Conservation (phyloP, 2,888 invertebrate species). For the Orthonychiurus folsomi region DNA sequence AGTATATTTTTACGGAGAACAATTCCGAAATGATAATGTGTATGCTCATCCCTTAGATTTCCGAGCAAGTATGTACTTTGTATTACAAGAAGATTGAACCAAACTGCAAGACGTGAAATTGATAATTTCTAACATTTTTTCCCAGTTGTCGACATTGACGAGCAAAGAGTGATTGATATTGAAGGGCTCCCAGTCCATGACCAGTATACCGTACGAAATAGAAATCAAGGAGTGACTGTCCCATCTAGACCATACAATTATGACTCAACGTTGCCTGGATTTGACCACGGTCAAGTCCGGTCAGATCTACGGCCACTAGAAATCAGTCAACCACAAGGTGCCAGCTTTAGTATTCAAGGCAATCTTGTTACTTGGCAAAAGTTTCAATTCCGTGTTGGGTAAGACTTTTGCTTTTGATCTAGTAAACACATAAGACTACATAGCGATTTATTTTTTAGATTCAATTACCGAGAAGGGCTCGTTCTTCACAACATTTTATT, state of each 20-base stretch:
- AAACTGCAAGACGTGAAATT: no score
- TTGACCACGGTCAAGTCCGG: neutral
- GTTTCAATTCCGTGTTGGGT: slow-evolving; percentile 33
- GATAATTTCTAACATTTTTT: slow-evolving; percentile 2
- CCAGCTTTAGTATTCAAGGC: slow-evolving; percentile 32
- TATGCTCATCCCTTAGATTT: slow-evolving; percentile 10
- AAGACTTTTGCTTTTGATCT: neutral
- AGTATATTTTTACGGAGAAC: neutral
- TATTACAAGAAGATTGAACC: neutral
- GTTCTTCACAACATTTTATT: slow-evolving; percentile 30
- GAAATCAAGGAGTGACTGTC: slow-evolving; percentile 5
- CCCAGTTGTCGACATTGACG: slow-evolving; percentile 1
- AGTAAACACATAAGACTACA: neutral
- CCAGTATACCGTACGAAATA: slow-evolving; percentile 6
- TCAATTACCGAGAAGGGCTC: slow-evolving; percentile 33
- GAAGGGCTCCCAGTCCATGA: slow-evolving; percentile 12
- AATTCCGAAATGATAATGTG: neutral
- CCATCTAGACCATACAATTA: neutral
- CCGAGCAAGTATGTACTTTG: neutral
- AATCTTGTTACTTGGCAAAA: slow-evolving; percentile 34
- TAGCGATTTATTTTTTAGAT: slow-evolving; percentile 15
- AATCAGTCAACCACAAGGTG: slow-evolving; percentile 24
- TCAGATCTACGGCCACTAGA: neutral
- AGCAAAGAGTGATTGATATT: slow-evolving; percentile 1
- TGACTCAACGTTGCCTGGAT: neutral